Evolutionary conservation across 1,140 invertebrate genomes (phyloP), one percentile per base, ranked within the genome.

Genomic region (Armadillidium nasatum): DNA sequence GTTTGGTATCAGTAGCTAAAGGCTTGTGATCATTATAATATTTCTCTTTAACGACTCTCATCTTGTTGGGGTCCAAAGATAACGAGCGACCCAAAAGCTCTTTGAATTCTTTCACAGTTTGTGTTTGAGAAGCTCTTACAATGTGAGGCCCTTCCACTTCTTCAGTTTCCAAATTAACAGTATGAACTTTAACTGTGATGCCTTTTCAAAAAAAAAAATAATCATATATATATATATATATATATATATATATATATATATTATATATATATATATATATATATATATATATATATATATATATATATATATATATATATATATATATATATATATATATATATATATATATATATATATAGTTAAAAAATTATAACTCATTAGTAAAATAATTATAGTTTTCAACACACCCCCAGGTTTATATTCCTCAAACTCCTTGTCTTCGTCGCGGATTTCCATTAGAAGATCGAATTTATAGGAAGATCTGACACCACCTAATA

Each of bases 401-500:
- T 3, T 33, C 1, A 33, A 33, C 33, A 33, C 81, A 87, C 90
- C 89, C 82, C 89, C 89, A 73, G 87, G 87, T 81, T 87, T 85
- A 83, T 92, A 92, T 9, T 85, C 84, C 80, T 89, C 87, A 82
- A 92, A 93, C 77, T 86, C 82, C 79, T 89, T 86, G 82, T 91
- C 88, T 78, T 89, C 87, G 23, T 87, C 83, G 66, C 87, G 86
- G 76, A 90, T 89, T 85, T 94, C 91, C 79, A 94, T 83, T 21
- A 93, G 84, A 68, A 92, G 87, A 81, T 90, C 89, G 82, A 87
- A 86, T 76, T 85, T 87, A 79, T 87, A 87, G 11, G 81, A 84
- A 74, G 83, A 82, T 73, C 86, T 85, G 11, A 85, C 83, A 76
- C 85, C 85, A 23, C 82, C 85, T 60, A 87, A 84, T 78, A 90